A percentile compares a stretch with the other conserved stretches of the same genome.
phyloP scores from a whole-genome alignment of 1,140 invertebrate species.

The Trigoniulus corallinus region DNA sequence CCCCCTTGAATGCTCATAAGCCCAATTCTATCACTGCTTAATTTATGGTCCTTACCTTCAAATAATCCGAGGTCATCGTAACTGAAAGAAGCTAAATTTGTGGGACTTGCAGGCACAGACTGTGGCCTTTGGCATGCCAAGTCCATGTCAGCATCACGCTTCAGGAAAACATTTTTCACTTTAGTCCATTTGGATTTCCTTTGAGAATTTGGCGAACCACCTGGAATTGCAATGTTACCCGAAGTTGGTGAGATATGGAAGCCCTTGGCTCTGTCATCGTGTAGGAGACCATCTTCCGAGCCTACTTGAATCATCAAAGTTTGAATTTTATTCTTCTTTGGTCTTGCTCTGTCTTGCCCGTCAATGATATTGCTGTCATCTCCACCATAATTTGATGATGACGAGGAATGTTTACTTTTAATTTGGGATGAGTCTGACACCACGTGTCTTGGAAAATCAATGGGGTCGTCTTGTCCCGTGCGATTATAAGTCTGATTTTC shows the following conservation, averaged over 20 bases:
- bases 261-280: too few species aligned
- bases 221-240: background rate
- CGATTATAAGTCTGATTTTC: background rate
- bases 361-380: background rate
- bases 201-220: slow-evolving; percentile 6
- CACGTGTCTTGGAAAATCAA: too few species aligned
- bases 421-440: slow-evolving; percentile 27
- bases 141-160: slow-evolving; percentile 4
- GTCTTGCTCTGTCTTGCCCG: background rate
- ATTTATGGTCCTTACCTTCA: background rate
- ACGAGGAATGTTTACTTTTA: slow-evolving; percentile 37
- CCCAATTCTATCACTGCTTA: too few species aligned
- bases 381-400: slow-evolving; percentile 13
- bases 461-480: background rate
- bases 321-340: background rate
- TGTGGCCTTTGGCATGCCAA: slow-evolving; percentile 5
- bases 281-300: background rate
- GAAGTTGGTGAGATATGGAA: too few species aligned
- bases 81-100: slow-evolving; percentile 39
- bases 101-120: slow-evolving; percentile 49
- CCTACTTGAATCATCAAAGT: background rate
- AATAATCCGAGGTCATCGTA: slow-evolving; percentile 25
- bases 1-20: too few species aligned
- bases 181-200: slow-evolving; percentile 46
- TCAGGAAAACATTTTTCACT: slow-evolving; percentile 48